Percentiles rank a stretch among this genome's conserved stretches.
Conservation (phyloP, 1,140 invertebrate genomes). For the Macrobrachium nipponense region DNA sequence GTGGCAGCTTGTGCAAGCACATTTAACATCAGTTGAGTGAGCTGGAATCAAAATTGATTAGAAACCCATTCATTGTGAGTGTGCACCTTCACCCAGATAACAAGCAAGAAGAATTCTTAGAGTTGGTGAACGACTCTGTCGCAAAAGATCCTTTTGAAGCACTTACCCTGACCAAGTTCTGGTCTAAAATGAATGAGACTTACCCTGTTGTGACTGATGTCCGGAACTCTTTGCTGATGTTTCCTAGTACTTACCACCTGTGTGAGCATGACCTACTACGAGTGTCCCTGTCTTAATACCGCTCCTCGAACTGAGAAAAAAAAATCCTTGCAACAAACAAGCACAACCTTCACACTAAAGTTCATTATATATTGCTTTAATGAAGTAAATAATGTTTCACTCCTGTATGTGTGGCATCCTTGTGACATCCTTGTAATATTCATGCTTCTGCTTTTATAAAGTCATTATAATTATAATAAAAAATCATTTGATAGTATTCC, state of each 20-base stretch:
- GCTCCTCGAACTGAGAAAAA: background rate
- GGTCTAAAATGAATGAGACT: background rate
- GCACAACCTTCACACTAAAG: background rate
- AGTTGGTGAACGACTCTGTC: conserved; percentile 13
- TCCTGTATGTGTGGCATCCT: no score
- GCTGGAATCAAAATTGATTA: no score
- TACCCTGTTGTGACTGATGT: background rate
- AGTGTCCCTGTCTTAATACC: background rate
- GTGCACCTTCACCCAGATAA: background rate
- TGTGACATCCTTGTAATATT: no score
- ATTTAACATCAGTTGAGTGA: no score
- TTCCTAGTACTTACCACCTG: no score
- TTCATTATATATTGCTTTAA: no score
- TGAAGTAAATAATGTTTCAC: no score
- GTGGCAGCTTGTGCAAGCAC: no score
- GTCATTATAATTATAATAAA: no score
- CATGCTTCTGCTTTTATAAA: no score
- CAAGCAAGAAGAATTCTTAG: conserved; percentile 8
- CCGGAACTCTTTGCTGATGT: background rate
- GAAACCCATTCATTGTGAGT: background rate
- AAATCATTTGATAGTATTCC: no score
- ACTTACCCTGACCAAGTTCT: conserved; percentile 1
- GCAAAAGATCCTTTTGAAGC: background rate
- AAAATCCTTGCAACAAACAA: background rate
- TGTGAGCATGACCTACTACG: background rate